Conservation (phyloP, 1,140 invertebrate species). For the Eubasilissa regina region DNA sequence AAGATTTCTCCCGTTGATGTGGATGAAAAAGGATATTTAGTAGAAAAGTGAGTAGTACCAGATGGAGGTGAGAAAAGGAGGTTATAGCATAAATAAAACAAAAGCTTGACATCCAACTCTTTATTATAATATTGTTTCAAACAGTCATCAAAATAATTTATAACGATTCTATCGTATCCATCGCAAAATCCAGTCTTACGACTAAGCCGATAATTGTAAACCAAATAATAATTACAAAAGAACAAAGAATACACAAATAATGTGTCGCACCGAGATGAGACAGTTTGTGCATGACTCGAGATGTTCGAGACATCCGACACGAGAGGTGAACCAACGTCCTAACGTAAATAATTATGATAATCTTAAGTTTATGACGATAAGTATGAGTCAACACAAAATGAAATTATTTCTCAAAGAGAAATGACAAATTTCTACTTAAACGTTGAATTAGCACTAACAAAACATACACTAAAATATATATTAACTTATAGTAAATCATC, state of each 20-base stretch:
- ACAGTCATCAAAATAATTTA: conserved; percentile 76
- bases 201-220: conserved; percentile 59
- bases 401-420: conserved; percentile 47
- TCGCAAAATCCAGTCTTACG: conserved; percentile 57
- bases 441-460: conserved; percentile 49
- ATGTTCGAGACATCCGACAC: conserved; percentile 6
- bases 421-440: conserved; percentile 43
- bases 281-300: conserved; percentile 17
- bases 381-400: conserved; percentile 57
- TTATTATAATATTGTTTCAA: conserved; percentile 72
- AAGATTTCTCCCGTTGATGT: conserved; percentile 44
- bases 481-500: conserved; percentile 52
- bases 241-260: conserved; percentile 50
- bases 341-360: conserved; percentile 51
- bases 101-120: conserved; percentile 72
- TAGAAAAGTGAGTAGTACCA: background rate
- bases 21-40: conserved; percentile 10
- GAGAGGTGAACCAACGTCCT: conserved; percentile 20
- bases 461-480: conserved; percentile 56
- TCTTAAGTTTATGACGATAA: conserved; percentile 58
- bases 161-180: conserved; percentile 69
- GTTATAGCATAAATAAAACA: conserved; percentile 54
- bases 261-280: conserved; percentile 23
- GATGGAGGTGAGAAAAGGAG: background rate
- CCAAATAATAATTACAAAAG: conserved; percentile 58